Base-by-base conservation (phyloP, 1,140 invertebrate genomes). In the Temnothorax curvispinosus region DNA sequence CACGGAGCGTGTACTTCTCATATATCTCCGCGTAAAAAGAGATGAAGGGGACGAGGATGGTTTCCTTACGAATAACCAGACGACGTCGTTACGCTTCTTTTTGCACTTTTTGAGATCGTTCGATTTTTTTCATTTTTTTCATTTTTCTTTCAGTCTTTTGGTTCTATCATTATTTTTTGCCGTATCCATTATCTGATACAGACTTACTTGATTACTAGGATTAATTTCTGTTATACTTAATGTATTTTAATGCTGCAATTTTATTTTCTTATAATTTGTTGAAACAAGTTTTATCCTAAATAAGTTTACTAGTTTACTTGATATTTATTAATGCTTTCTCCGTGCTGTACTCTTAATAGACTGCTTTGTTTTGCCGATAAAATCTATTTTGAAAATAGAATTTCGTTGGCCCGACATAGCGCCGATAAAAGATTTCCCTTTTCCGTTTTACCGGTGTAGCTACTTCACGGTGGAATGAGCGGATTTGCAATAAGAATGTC, bases 401-500 rank as follows among this genome's bases (percentile, higher is more conserved):
- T 75, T 75, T 82, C 27, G 47, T 69, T 54, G 67, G 41, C 60
- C 15, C 54, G 27, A 62, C 64, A 35, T 71, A 21, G 41, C 52
- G 27, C 27, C 56, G 54, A 75, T 84, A 75, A 84, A 84, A 84
- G 80, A 75, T 84, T 82, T 74, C 21, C 69, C 78, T 81, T 38
- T 56, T 15, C 69, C 80, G 18, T 56, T 84, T 75, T 44, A 67
- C 69, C 38, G 44, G 64, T 50, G 80, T 56, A 75, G 80, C 80
- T 84, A 84, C 56, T 62, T 56, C 85, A 52, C 69, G 74, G 69
- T 89, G 80, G 88, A 67, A 89, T 74, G 89, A 80, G 78, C 78
- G 89, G 92, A 93, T 93, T 92, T 88, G 88, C 90, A 93, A 92
- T 92, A 93, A 92, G 88, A 92, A 91, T 91, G 90, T 88, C 87